Evolutionary conservation across 2,888 invertebrate genomes (phyloP).

Genomic region (Boloria euphrosyne): DNA sequence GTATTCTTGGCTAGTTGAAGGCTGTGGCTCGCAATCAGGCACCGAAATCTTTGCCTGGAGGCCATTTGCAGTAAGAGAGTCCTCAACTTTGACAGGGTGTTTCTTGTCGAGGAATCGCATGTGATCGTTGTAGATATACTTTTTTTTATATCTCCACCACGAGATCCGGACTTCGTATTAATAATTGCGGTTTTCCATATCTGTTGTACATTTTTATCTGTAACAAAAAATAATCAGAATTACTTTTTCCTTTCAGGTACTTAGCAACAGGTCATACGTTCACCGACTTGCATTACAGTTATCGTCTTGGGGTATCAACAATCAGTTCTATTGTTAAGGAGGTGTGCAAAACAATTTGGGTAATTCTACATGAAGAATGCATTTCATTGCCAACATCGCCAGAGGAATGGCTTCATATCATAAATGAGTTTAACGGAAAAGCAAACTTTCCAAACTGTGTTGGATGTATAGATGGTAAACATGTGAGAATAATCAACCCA

Average conservation of each 20-base stretch:
- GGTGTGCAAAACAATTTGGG: constrained; percentile 49
- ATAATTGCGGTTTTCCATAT: constrained; percentile 42
- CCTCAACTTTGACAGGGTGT: constrained; percentile 34
- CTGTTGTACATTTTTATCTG: constrained; percentile 42
- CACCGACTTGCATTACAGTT: constrained; percentile 48
- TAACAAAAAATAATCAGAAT: constrained; percentile 35
- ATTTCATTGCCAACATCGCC: constrained; percentile 26
- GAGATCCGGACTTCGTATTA: constrained; percentile 41
- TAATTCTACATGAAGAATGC: constrained; percentile 41
- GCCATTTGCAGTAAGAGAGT: constrained; percentile 36
- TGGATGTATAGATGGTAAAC: constrained; percentile 35
- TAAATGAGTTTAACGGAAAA: constrained; percentile 33
- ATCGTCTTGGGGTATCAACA: constrained; percentile 49
- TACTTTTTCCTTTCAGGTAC: constrained; percentile 45
- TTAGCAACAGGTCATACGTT: constrained; percentile 47
- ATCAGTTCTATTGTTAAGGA: constrained; percentile 48
- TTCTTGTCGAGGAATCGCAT: constrained; percentile 37
- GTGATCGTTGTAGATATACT: constrained; percentile 40
- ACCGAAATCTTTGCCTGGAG: not conserved
- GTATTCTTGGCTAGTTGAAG: constrained; percentile 18
- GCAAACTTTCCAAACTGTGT: constrained; percentile 36
- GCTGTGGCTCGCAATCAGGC: not conserved
- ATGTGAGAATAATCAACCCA: constrained; percentile 17
- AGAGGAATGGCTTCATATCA: constrained; percentile 9
- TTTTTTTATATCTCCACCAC: constrained; percentile 42